Percentiles rank a stretch among this genome's conserved stretches.
These are phyloP conservation scores for Aegithalos caudatus DNA, from an alignment of 2,113 vertebrate genomes.

Conservation along the genomic window DNA sequence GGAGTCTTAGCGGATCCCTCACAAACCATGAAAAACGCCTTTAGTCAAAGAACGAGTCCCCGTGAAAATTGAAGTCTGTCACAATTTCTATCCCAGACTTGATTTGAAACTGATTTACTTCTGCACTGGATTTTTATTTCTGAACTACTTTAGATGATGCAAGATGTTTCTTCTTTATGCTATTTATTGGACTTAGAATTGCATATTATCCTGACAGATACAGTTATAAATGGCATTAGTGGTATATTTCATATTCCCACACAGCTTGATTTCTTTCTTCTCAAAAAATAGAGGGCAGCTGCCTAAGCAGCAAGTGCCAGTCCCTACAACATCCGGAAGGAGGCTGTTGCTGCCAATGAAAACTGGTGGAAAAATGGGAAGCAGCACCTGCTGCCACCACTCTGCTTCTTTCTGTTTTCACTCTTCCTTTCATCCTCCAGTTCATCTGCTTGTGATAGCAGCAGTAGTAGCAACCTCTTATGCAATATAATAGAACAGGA, in stretches of 20 bases:
- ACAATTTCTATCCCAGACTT: neutral
- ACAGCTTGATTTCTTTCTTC: neutral
- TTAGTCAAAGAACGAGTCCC: neutral
- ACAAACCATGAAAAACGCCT: neutral
- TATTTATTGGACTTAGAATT: neutral
- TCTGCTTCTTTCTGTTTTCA: neutral
- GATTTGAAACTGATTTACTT: neutral
- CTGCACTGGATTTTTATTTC: neutral
- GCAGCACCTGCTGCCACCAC: neutral
- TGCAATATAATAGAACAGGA: neutral
- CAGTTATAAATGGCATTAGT: neutral
- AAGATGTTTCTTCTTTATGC: neutral
- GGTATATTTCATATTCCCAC: neutral
- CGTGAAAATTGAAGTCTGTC: neutral
- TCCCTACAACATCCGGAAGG: neutral
- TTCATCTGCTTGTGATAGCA: neutral
- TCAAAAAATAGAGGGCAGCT: neutral
- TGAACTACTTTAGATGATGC: neutral
- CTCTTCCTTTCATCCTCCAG: neutral
- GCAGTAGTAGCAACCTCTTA: neutral
- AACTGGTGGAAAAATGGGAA: neutral
- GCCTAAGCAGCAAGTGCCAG: neutral
- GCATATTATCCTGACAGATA: neutral
- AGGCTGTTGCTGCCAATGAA: neutral
- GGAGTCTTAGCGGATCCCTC: accelerated